phyloP scores from a whole-genome alignment of 2,113 vertebrate species.

The Heptranchias perlo region DNA sequence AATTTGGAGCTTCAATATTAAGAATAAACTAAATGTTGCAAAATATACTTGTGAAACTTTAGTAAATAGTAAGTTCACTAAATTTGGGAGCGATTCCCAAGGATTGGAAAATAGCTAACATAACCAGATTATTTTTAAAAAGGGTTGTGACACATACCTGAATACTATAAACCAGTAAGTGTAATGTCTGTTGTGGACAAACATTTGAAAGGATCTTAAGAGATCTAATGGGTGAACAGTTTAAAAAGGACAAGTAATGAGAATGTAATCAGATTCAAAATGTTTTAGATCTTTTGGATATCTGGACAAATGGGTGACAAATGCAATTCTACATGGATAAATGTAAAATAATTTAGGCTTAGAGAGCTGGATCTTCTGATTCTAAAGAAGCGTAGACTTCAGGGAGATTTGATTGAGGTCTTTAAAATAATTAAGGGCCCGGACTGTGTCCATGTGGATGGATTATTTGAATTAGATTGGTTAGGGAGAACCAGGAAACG shows the following conservation, averaged over 20 bases:
- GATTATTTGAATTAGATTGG: neutral
- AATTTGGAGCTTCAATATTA: neutral
- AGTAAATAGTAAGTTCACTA: neutral
- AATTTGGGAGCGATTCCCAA: neutral
- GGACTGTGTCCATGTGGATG: neutral
- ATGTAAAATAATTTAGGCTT: neutral
- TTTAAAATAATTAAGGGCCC: neutral
- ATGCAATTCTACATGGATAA: neutral
- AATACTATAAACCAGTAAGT: neutral
- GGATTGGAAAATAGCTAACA: neutral
- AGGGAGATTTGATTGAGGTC: neutral
- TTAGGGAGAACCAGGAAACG: neutral
- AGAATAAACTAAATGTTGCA: neutral
- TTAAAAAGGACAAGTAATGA: neutral
- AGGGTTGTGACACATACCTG: neutral
- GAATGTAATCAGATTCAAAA: neutral
- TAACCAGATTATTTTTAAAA: neutral
- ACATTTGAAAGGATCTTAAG: neutral
- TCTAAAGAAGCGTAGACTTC: neutral
- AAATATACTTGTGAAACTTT: neutral
- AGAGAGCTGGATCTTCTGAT: neutral
- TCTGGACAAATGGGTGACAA: neutral
- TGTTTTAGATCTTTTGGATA: neutral
- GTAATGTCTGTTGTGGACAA: neutral
- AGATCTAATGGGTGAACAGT: neutral